Base-by-base conservation (phyloP, 2,888 invertebrate species). In the Diarsia brunnea region DNA sequence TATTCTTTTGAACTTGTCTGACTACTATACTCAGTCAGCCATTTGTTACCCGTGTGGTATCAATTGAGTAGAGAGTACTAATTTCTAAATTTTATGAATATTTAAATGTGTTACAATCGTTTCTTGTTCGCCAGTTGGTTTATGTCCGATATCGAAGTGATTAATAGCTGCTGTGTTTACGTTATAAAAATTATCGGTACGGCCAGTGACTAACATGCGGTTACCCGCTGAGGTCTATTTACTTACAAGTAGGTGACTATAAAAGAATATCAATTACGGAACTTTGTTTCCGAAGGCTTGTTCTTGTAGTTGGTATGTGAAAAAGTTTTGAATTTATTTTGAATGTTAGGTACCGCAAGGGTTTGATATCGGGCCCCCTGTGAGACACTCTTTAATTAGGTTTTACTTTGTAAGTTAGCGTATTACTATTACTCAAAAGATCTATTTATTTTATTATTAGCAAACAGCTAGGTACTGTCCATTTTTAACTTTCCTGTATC, bases 1-100 rank as follows among this genome's bases (percentile, higher is more conserved):
- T 93, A 90, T 92, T 93, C 92, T 93, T 94, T 93, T 93, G 91
- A 95, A 95, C 94, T 93, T 88, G 94, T 91, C 90, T 92, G 92
- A 93, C 88, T 86, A 78, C 84, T 88, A 84, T 90, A 87, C 89
- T 85, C 84, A 85, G 85, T 86, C 86, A 84, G 85, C 85, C 81
- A 85, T 89, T 87, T 84, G 85, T 89, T 87, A 49, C 61, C 51
- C 53, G 47, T 83, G 67, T 81, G 63, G 58, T 75, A 65, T 75
- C 69, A 69, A 71, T 21, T 70, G 67, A 79, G 80, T 77, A 43
- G 72, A 74, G 79, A 85, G 78, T 69, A 79, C 76, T 82, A 70
- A 81, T 85, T 79, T 88, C 79, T 73, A 80, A 73, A 80, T 72
- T 75, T 64, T 77, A 79, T 84, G 51, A 82, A 87, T 81, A 82